These are phyloP conservation scores for Gastrophysa polygoni DNA, from an alignment of 2,888 invertebrate genomes.

Conservation along the genomic window DNA sequence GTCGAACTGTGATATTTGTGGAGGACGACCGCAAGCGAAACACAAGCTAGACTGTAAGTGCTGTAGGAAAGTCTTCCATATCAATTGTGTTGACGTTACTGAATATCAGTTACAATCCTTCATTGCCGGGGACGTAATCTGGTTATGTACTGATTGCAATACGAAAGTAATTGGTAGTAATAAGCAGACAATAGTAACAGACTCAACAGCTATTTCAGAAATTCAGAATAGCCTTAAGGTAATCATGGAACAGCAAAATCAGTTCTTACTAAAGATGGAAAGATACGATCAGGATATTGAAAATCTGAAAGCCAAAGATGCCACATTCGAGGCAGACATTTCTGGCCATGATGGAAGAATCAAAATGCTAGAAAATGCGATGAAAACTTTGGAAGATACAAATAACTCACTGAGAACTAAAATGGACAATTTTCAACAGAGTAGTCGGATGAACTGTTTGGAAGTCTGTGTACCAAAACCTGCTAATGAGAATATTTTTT, in stretches of 20 bases:
- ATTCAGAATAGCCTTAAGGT: background rate
- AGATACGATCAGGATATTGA: background rate
- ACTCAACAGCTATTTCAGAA: background rate
- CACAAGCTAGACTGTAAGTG: background rate
- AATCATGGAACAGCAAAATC: background rate
- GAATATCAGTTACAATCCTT: background rate
- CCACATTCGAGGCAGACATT: too few relatives aligned
- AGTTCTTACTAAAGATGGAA: background rate
- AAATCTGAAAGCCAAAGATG: background rate
- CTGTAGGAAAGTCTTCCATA: background rate
- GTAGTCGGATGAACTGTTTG: background rate
- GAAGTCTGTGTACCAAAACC: background rate
- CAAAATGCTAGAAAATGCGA: too few relatives aligned
- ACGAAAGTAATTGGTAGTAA: background rate
- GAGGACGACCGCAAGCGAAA: background rate
- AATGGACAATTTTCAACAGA: background rate
- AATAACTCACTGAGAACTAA: background rate
- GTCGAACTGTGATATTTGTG: constrained; percentile 4
- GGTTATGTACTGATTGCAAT: background rate
- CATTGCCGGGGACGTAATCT: background rate
- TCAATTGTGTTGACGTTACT: background rate
- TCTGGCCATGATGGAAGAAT: too few relatives aligned
- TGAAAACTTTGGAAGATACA: background rate
- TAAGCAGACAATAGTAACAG: background rate
- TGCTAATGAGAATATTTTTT: background rate